Percentiles rank a stretch among this genome's conserved stretches.
phyloP scores from a whole-genome alignment of 1,140 invertebrate genomes.

The Rhagoletis pomonella region DNA sequence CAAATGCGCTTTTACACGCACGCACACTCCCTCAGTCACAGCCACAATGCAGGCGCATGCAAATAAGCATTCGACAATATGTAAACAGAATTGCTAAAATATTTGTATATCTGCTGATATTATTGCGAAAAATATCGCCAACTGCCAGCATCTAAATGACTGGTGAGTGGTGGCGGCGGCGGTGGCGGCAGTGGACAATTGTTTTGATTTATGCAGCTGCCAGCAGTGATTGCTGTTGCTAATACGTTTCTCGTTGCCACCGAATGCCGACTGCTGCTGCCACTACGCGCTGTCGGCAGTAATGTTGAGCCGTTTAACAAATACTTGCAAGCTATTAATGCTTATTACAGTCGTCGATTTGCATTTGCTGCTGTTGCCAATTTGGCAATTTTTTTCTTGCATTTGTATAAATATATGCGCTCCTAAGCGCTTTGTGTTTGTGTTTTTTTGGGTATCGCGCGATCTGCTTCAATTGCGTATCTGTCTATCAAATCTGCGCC shows the following conservation, averaged over 20 bases:
- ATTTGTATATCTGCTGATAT: background rate
- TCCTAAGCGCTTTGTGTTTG: background rate
- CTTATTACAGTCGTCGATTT: background rate
- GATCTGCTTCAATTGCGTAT: background rate
- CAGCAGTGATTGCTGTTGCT: background rate
- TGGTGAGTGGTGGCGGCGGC: background rate
- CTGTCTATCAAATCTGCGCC: conserved; percentile 8
- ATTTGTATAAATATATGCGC: conserved; percentile 4
- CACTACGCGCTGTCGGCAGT: background rate
- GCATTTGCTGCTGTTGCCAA: background rate
- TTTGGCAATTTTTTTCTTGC: background rate
- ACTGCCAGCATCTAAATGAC: background rate
- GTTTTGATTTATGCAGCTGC: conserved; percentile 35
- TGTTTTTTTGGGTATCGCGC: background rate
- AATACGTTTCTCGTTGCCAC: conserved; percentile 40
- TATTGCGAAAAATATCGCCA: background rate
- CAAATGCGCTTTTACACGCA: conserved; percentile 21
- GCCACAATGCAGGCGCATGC: background rate
- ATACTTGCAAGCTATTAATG: conserved; percentile 37
- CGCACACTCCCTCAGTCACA: background rate
- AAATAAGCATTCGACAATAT: background rate
- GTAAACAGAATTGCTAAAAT: background rate
- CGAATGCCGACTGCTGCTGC: background rate
- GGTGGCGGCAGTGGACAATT: background rate
- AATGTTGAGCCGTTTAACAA: background rate